Evolutionary conservation across 2,888 invertebrate species (phyloP), one percentile per base, ranked within the genome.

Genomic region (Papilio elwesi): DNA sequence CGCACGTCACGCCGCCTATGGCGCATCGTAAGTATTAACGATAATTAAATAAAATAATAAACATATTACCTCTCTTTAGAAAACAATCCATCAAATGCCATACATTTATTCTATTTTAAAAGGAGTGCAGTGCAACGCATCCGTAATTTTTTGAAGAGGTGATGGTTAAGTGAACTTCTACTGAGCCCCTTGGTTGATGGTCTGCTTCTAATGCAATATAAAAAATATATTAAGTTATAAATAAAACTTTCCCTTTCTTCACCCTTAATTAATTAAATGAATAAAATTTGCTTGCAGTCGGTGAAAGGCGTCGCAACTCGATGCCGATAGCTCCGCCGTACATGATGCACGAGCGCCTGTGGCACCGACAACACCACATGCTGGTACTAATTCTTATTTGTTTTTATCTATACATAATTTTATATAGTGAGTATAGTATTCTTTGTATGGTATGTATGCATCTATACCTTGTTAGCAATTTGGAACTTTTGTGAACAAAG

Each of bases 331-430:
- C 95, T 15, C 95, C 96, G 64, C 96, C 97, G 62, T 96, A 97
- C 89, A 95, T 96, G 8, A 94, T 96, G 8, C 97, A 97, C 85
- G 96, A 97, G 81, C 94, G 96, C 74, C 88, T 97, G 57, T 97
- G 97, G 96, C 95, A 96, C 76, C 94, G 95, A 0, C 97, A 97
- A 79, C 97, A 97, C 80, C 95, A 96, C 73, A 95, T 94, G 86
- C 92, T 95, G 85, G 94, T 92, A 81, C 80, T 78, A 76, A 10
- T 11, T 15, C 36, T 49, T 16, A 48, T 48, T 7, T 63, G 38
- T 47, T 15, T 6, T 49, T 48, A 48, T 4, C 7, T 15, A n/a
- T 47, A 47, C 9, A 15, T 53, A 38, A 55, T 5, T 8, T 36
- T 4, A 3, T 9, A 51, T 36, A 7, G 13, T 36, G 9, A 65